Evolutionary conservation across 2,113 vertebrate genomes (phyloP), one percentile per base, ranked within the genome.

Genomic region (Hippocampus comes): DNA sequence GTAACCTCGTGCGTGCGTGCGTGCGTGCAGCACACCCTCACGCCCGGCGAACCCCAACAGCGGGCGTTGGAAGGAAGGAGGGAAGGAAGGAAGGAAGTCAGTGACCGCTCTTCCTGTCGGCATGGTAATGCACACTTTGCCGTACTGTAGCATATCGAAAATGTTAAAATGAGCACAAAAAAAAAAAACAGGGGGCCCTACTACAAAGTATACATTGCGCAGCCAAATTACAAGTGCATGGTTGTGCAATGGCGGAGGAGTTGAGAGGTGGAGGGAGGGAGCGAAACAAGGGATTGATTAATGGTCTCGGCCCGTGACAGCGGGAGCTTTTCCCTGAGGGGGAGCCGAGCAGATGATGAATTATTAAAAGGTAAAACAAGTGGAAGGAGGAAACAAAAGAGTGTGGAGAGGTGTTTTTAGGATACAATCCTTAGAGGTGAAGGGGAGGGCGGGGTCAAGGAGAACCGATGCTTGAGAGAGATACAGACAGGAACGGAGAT

Each of bases 81-180:
- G 93, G 93, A 93, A 90, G 84, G 78, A 85, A 81, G 84, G 85
- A 94, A 92, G 93, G 30, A 34, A 34, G 30, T 0, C 93, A 89
- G 87, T 43, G 63, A 78, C 82, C 76, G 74, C 77, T 73, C 86
- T 87, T 85, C 80, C 88, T 82, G 84, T 88, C 89, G 88, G 72
- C 91, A 93, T 93, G 93, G 93, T 93, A 91, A 91, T 65, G 7
- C 64, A 61, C 72, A 65, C 53, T 51, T 21, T 68, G 21, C 57
- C 46, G 23, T 67, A 21, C 21, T 61, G 25, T 27, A 23, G 11
- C 10, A 57, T 23, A 56, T 21, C 10, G 23, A 59, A 59, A 1
- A 46, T 6, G 25, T 60, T 23, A 57, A 57, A 0, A 0, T 34
- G n/a, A 57, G 56, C 10, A 57, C 25, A 25, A 2, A 30, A 30